Evolutionary conservation across 2,888 invertebrate species (phyloP), one percentile per base, ranked within the genome.

Genomic region (Eupithecia vulgata): DNA sequence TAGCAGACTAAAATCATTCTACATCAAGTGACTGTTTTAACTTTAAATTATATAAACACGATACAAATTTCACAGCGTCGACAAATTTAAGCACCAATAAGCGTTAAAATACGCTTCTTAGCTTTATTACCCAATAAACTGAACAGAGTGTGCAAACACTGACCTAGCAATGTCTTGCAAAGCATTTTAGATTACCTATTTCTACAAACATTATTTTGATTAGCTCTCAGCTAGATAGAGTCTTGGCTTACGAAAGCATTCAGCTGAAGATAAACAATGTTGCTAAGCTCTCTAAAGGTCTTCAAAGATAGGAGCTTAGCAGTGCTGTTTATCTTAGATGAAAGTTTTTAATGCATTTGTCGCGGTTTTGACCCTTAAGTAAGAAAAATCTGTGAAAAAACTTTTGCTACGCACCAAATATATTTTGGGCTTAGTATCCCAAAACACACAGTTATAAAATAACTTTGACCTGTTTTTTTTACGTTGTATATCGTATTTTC

Each of bases 221-320:
- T 69, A 73, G 69, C 67, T 45, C 69, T 73, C 45, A 69, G 42
- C 12, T 68, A 57, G 65, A 66, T 59, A 68, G 52, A 65, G 68
- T 57, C 57, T 17, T 35, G 68, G 59, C 69, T 52, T 61, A 45
- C 34, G 52, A 66, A 66, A 30, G 67, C 62, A 42, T 65, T 65
- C 21, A 61, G n/a, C 59, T 48, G 52, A 71, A 67, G 30, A 61
- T 57, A 68, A 72, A 72, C 68, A 69, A n/a, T 12, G 65, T 57
- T 12, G 34, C 67, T 71, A 62, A 67, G 70, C 12, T 34, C 52
- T 70, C 30, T 66, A 42, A n/a, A 68, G 52, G 21, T 21, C 37
- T 65, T 30, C n/a, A 65, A 52, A 34, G 59, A 30, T 15, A 30
- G 30, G 30, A 37, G 65, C 40, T 64, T 64, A 64, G 65, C 10